Evolutionary conservation across 2,797 vertebrate species (phyloP).

Genomic region (Saxicola maurus): DNA sequence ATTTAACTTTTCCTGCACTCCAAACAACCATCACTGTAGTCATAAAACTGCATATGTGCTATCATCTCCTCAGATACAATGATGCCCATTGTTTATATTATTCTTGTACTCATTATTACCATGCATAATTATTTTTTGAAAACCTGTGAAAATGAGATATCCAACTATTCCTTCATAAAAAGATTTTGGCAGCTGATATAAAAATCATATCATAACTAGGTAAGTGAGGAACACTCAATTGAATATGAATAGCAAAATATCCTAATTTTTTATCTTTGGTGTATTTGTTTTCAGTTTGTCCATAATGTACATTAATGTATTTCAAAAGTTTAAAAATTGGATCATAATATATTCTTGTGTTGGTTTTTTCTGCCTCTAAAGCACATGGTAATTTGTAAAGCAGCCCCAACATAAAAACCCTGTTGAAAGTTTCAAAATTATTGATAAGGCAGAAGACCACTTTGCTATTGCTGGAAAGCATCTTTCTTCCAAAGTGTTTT

Average conservation of each 20-base stretch:
- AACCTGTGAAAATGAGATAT: not conserved
- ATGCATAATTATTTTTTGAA: not conserved
- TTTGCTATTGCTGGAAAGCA: accelerated
- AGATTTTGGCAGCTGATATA: not conserved
- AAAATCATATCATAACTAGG: not conserved
- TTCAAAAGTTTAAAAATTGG: not conserved
- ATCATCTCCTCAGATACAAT: not conserved
- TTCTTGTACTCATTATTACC: accelerated
- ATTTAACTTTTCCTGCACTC: not conserved
- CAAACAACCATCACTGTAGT: not conserved
- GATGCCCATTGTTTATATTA: not conserved
- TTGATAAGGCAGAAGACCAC: not conserved
- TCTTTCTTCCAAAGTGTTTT: not conserved
- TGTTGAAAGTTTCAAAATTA: not conserved
- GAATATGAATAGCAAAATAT: not conserved
- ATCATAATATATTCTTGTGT: not conserved
- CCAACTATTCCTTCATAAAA: not conserved
- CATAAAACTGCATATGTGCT: not conserved
- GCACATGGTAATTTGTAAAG: not conserved
- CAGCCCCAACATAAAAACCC: not conserved
- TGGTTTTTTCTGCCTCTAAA: not conserved
- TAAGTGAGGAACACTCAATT: not conserved
- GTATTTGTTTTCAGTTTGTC: not conserved
- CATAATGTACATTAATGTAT: not conserved
- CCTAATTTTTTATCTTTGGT: not conserved